Evolutionary conservation across 2,113 vertebrate species (phyloP).

Genomic region (Balaeniceps rex): DNA sequence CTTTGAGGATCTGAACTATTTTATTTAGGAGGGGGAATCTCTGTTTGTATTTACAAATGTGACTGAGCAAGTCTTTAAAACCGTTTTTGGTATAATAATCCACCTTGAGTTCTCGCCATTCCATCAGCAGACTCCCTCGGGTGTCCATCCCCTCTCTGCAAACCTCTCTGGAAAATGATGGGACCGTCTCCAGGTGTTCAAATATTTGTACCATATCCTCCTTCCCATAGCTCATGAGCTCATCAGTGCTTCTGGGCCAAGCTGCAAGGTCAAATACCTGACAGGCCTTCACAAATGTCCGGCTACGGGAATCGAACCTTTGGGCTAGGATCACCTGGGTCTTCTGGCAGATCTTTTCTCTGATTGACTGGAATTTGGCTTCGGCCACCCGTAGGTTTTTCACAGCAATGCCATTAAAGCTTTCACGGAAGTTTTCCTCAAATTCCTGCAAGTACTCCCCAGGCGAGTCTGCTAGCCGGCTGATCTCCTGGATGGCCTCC

Average conservation of each 20-base stretch:
- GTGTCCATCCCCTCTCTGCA: conserved; percentile 77
- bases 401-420: conserved; percentile 90
- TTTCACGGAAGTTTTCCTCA: conserved; percentile 93
- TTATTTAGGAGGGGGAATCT: conserved; percentile 90
- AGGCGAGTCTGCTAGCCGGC: conserved; percentile 85
- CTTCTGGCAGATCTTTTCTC: conserved; percentile 95
- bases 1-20: conserved; percentile 86
- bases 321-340: conserved; percentile 90
- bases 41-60: conserved; percentile 89
- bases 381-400: conserved; percentile 94
- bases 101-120: conserved; percentile 93
- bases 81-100: conserved; percentile 90
- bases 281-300: conserved; percentile 87
- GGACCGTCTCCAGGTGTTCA: conserved; percentile 85
- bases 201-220: conserved; percentile 91
- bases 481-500: conserved; percentile 92
- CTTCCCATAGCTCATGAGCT: conserved; percentile 86
- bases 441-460: conserved; percentile 96
- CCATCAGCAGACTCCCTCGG: conserved; percentile 80
- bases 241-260: conserved; percentile 87
- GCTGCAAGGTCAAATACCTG: conserved; percentile 86
- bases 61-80: conserved; percentile 89
- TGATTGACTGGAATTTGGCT: conserved; percentile 95
- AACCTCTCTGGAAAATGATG: conserved; percentile 75
- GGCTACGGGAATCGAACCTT: conserved; percentile 85